These are phyloP conservation scores for Ostrea denselamellosa DNA, from an alignment of 1,140 invertebrate genomes.

Conservation along the genomic window DNA sequence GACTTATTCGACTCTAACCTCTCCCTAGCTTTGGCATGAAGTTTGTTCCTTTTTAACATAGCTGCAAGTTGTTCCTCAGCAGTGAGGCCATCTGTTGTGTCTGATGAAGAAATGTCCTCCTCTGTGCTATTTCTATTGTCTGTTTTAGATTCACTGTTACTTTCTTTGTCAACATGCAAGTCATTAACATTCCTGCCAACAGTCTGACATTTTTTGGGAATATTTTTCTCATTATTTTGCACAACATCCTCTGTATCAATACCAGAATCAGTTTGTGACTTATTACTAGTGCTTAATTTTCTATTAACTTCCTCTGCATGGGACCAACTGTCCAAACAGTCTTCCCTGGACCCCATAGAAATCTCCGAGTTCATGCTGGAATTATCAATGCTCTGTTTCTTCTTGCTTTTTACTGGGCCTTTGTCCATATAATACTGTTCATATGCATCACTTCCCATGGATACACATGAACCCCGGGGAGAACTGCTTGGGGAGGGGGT, in stretches of 20 bases:
- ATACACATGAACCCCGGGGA: slow-evolving; percentile 62
- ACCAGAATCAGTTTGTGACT: slow-evolving; percentile 72
- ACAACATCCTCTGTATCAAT: slow-evolving; percentile 66
- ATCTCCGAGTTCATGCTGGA: slow-evolving; percentile 68
- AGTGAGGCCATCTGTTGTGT: slow-evolving; percentile 69
- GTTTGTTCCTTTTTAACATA: slow-evolving; percentile 72
- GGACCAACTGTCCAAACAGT: slow-evolving; percentile 66
- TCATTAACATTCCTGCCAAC: slow-evolving; percentile 73
- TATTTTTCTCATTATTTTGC: slow-evolving; percentile 72
- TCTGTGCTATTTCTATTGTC: slow-evolving; percentile 15
- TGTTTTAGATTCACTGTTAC: slow-evolving; percentile 53
- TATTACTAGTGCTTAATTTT: slow-evolving; percentile 68
- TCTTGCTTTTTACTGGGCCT: slow-evolving; percentile 44
- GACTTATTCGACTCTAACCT: slow-evolving; percentile 59
- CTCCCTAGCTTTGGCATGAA: slow-evolving; percentile 63
- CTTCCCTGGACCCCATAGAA: slow-evolving; percentile 65
- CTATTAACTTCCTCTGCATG: slow-evolving; percentile 63
- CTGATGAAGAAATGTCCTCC: slow-evolving; percentile 52
- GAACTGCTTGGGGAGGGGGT: slow-evolving; percentile 65
- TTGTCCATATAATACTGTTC: slow-evolving; percentile 52
- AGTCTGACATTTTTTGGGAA: slow-evolving; percentile 54
- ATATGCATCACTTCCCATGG: slow-evolving; percentile 59
- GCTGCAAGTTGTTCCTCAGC: slow-evolving; percentile 71
- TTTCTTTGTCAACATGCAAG: slow-evolving; percentile 61
- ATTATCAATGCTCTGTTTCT: slow-evolving; percentile 68